phyloP scores from a whole-genome alignment of 2,797 vertebrate species.

The Protosalanx chinensis region DNA sequence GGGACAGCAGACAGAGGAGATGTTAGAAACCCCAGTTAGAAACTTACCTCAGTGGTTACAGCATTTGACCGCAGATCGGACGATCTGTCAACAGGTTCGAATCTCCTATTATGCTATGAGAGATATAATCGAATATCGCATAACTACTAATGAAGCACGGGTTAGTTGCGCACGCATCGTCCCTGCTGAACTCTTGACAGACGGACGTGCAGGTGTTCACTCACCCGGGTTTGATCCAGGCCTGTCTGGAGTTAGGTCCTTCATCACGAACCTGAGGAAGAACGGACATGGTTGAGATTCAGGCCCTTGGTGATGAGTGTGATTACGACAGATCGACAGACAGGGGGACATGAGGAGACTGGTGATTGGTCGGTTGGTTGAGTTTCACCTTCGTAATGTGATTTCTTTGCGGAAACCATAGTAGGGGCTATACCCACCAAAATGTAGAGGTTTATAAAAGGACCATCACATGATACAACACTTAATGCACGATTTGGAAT shows the following conservation, averaged over 20 bases:
- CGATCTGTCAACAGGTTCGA: too few species aligned
- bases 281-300: constrained; percentile 25
- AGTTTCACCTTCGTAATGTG: constrained; percentile 65
- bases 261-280: constrained; percentile 80
- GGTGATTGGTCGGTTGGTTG: constrained; percentile 51
- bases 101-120: too few species aligned
- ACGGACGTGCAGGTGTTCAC: constrained; percentile 37
- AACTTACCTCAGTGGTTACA: too few species aligned
- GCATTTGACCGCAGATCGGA: too few species aligned
- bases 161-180: too few species aligned
- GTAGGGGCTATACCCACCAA: too few species aligned
- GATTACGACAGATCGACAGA: background rate
- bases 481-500: too few species aligned
- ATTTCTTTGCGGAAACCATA: constrained; percentile 31
- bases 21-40: background rate
- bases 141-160: too few species aligned
- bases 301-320: too few species aligned
- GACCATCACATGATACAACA: too few species aligned
- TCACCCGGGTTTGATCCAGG: constrained; percentile 91
- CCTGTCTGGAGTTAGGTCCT: constrained; percentile 77
- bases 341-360: background rate
- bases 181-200: too few species aligned
- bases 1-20: background rate
- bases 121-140: too few species aligned
- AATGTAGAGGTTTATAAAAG: background rate